Evolutionary conservation across 2,113 vertebrate species (phyloP).

Genomic region (Peromyscus leucopus): DNA sequence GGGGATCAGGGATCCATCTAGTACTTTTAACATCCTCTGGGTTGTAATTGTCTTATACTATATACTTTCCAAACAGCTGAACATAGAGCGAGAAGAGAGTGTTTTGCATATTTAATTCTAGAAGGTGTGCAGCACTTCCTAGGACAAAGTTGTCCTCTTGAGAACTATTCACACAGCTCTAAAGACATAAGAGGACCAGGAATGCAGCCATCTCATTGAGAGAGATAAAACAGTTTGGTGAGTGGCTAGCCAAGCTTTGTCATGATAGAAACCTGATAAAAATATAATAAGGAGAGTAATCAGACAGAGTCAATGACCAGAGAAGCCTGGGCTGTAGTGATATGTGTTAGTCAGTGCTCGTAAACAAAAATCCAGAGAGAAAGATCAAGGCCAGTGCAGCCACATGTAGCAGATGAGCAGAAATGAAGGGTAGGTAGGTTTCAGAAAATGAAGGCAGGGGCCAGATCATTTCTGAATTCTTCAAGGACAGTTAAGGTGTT

Average conservation of each 20-base stretch:
- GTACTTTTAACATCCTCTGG: not conserved
- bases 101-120: not conserved
- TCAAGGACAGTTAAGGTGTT: not conserved
- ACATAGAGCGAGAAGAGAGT: not conserved
- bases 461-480: not conserved
- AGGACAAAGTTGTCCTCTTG: not conserved
- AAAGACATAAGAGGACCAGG: not conserved
- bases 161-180: not conserved
- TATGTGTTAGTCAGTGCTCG: not conserved
- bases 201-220: not conserved
- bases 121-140: not conserved
- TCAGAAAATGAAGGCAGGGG: not conserved
- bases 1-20: not conserved
- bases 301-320: not conserved
- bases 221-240: not conserved
- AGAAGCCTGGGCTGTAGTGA: not conserved
- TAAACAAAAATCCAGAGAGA: not conserved
- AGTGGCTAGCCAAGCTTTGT: not conserved
- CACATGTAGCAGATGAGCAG: not conserved
- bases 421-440: not conserved
- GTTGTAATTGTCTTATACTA: not conserved
- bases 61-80: not conserved
- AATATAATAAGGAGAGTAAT: not conserved
- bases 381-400: not conserved
- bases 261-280: not conserved